Evolutionary conservation across 92 coral and sea anemone species (phyloP), one percentile per base, ranked within the genome.

Genomic region (Heteractis magnifica): DNA sequence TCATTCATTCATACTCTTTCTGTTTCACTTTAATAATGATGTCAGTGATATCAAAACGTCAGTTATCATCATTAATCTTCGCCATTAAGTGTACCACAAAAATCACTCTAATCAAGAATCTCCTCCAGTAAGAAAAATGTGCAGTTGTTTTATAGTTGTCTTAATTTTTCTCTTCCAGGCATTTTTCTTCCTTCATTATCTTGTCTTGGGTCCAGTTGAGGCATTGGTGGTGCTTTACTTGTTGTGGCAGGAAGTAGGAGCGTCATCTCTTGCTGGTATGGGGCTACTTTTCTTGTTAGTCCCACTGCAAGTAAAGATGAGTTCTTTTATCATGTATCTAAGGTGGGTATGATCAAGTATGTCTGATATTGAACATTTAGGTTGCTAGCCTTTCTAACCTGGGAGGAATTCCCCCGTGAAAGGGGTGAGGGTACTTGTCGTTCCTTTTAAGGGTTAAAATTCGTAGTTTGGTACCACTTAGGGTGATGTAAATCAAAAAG

Each of bases 291-390:
- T 85, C 52, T 51, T 85, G 75, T 82, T 85, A 44, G 88, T 71
- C 16, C 83, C 83, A 19, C 71, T 85, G 51, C 88, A 85, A 55
- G 81, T 85, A 13, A 78, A 78, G 75, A 85, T 85, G 88, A 85
- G 88, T 21, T 64, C 81, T 6, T 78, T 64, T 21, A 85, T 85
- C 20, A 85, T 85, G 88, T 77, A 51, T 65, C 60, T 85, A 15
- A 85, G 88, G 88, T 85, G 68, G 26, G 77, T 4, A 59, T 19
- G 6, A 59, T 9, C n/a, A 16, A 59, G 65, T 5, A 55, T 55
- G 59, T 34, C 44, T 34, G 44, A 34, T 34, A 34, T 34, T 34
- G 44, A 34, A 34, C 44, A 34, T 34, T 34, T 34, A 34, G 44
- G 44, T 34, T 34, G 2, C 44, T 34, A 34, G 44, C 44, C 44